Conservation (phyloP, 2,888 invertebrate genomes). For the Rhaphigaster nebulosa region DNA sequence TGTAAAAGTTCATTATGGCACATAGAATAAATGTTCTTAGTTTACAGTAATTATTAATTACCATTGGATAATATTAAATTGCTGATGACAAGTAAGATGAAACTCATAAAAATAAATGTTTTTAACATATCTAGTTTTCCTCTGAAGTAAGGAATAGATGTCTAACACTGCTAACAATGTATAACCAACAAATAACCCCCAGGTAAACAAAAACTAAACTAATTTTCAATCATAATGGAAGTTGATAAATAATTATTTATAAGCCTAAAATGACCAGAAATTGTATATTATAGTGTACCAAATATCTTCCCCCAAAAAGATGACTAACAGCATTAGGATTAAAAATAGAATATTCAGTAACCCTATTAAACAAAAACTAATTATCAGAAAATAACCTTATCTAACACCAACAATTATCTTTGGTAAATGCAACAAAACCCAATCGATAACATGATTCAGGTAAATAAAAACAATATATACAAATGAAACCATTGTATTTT, state of each 20-base stretch:
- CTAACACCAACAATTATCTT: too few species aligned
- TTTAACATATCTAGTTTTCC: neutral
- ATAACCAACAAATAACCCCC: constrained; percentile 11
- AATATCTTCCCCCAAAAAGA: neutral
- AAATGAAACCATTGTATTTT: neutral
- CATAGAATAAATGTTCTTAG: neutral
- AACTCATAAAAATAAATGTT: neutral
- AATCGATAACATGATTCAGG: neutral
- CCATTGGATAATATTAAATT: neutral
- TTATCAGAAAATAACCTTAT: neutral
- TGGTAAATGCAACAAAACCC: neutral
- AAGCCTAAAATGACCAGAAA: neutral
- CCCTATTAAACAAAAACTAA: neutral
- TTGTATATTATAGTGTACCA: neutral
- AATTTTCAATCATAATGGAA: neutral
- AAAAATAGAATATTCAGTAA: neutral
- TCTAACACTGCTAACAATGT: neutral
- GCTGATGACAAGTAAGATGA: neutral
- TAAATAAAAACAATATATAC: neutral
- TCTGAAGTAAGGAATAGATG: neutral
- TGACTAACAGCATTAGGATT: neutral
- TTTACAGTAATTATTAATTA: neutral
- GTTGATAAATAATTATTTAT: neutral
- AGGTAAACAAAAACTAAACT: neutral
- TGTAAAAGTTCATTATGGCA: neutral